Percentiles rank a stretch among this genome's conserved stretches.
These are phyloP conservation scores for Gasteruption jaculator DNA, from an alignment of 2,888 invertebrate genomes.

Conservation along the genomic window DNA sequence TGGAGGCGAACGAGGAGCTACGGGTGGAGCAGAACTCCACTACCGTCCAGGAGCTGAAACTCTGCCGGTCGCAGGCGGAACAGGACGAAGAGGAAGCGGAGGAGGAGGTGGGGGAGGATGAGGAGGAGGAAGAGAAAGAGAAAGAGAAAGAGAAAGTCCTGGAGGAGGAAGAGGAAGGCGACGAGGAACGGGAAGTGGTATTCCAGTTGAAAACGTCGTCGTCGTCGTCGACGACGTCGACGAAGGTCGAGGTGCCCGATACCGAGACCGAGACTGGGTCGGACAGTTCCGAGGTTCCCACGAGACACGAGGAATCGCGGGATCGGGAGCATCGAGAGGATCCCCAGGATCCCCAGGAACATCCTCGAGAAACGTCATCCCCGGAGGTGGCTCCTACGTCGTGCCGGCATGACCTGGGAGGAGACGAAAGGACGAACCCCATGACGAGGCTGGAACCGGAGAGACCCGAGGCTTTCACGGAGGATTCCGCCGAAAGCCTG, in stretches of 20 bases:
- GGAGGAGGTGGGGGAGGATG: slow-evolving; percentile 20
- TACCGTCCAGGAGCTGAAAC: no score
- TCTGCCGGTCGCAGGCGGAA: background rate
- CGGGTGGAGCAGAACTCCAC: slow-evolving; percentile 15
- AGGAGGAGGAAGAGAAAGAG: slow-evolving; percentile 7
- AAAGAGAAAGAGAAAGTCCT: slow-evolving; percentile 4
- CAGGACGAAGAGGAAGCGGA: slow-evolving; percentile 8
- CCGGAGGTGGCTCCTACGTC: slow-evolving; percentile 32
- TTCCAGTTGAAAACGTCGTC: slow-evolving; percentile 11
- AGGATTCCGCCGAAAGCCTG: slow-evolving; percentile 47
- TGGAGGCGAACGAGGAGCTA: slow-evolving; percentile 21
- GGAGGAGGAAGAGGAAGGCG: slow-evolving; percentile 20
- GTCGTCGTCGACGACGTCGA: slow-evolving; percentile 16
- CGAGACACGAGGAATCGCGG: slow-evolving; percentile 24
- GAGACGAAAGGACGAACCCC: no score
- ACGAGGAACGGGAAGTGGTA: slow-evolving; percentile 22
- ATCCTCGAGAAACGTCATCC: slow-evolving; percentile 33
- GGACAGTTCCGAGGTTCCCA: slow-evolving; percentile 38
- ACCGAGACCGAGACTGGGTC: slow-evolving; percentile 42
- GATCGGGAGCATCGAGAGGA: slow-evolving; percentile 25
- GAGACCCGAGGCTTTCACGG: slow-evolving; percentile 43
- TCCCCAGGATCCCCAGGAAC: slow-evolving; percentile 25
- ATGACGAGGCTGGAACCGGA: slow-evolving; percentile 41
- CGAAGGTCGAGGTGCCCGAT: slow-evolving; percentile 31
- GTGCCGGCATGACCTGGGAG: slow-evolving; percentile 27